These are phyloP conservation scores for Thunnus thynnus DNA, from an alignment of 2,113 vertebrate species.

Conservation along the genomic window DNA sequence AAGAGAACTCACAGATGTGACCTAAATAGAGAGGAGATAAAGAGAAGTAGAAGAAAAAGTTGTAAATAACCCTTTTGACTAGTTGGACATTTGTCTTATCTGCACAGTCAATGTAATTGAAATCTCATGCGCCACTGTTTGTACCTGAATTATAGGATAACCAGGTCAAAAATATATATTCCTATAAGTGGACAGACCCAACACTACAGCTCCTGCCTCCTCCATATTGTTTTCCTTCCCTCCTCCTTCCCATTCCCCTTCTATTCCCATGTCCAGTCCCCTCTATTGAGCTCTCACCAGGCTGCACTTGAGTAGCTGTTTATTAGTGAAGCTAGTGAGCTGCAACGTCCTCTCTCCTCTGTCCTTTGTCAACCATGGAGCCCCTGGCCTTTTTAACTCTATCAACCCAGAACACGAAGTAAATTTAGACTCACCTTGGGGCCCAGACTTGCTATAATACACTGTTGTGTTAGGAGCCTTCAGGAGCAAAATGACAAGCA, in stretches of 20 bases:
- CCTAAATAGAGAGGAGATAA: conserved; percentile 46
- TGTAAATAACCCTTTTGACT: neutral
- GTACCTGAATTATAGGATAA: neutral
- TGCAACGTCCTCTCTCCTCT: conserved; percentile 46
- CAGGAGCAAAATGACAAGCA: neutral
- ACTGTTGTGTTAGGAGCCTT: conserved; percentile 30
- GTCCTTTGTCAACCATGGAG: conserved; percentile 60
- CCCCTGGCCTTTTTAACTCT: conserved; percentile 37
- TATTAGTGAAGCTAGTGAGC: conserved; percentile 54
- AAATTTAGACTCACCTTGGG: conserved; percentile 50
- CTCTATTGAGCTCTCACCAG: conserved; percentile 58
- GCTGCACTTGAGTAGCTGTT: conserved; percentile 48
- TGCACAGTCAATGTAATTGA: neutral
- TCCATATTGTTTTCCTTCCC: neutral
- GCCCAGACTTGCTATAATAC: conserved; percentile 31
- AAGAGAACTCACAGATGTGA: conserved; percentile 78
- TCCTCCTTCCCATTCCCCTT: neutral
- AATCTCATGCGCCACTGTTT: neutral
- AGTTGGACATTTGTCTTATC: neutral
- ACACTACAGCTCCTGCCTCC: neutral
- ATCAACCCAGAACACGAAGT: conserved; percentile 34
- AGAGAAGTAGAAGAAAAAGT: neutral
- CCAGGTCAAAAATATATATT: neutral
- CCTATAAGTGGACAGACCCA: neutral
- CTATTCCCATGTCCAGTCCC: conserved; percentile 32